Percentiles rank a stretch among this genome's conserved stretches.
These are phyloP conservation scores for Odocoileus hemionus DNA, from an alignment of 2,113 vertebrate species.

Conservation along the genomic window DNA sequence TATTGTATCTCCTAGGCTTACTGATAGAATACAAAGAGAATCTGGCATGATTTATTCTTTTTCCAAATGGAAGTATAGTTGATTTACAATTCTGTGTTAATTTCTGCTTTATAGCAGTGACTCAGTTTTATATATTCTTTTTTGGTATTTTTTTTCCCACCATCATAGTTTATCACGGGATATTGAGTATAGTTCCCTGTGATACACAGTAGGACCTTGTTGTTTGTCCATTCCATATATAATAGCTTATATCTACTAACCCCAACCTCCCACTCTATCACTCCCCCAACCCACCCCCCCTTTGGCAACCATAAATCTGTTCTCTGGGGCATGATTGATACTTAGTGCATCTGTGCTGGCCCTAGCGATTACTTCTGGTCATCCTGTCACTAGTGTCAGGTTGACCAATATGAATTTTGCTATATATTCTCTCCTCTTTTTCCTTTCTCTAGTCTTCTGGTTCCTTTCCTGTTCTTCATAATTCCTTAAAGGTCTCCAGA, in stretches of 20 bases:
- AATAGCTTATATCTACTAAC: neutral
- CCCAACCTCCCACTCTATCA: neutral
- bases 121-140: neutral
- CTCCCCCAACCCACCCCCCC: neutral
- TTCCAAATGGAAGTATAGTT: neutral
- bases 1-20: neutral
- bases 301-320: neutral
- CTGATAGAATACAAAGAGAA: neutral
- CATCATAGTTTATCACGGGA: neutral
- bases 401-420: neutral
- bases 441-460: neutral
- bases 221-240: neutral
- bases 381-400: neutral
- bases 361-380: neutral
- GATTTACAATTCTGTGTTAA: neutral
- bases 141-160: neutral
- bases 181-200: neutral
- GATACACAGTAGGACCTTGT: neutral
- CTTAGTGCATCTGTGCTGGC: neutral
- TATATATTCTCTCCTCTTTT: neutral
- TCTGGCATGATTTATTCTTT: neutral
- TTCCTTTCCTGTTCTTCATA: neutral
- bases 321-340: neutral
- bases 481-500: conserved; percentile 15
- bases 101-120: neutral